These are phyloP conservation scores for Apis mellifera DNA, from an alignment of 1,140 invertebrate genomes.

Conservation along the genomic window Amel_HAv3.1 CM009941.2:4233001-4233500, in stretches of 20 bases:
- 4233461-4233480: conserved; percentile 3
- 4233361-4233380: conserved; percentile 53
- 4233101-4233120: background rate
- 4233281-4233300: conserved; percentile 39
- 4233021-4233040: no score
- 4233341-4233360: conserved; percentile 61
- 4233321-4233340: conserved; percentile 69
- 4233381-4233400: conserved; percentile 63
- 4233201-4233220: no score
- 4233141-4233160: background rate
- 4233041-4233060: no score
- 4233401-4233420: conserved; percentile 60
- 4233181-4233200: no score
- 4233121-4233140: conserved; percentile 20
- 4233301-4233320: conserved; percentile 65
- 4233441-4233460: conserved; percentile 55
- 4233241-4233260: background rate
- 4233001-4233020: no score
- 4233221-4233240: background rate
- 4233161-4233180: conserved; percentile 19
- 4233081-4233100: no score
- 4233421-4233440: conserved; percentile 44
- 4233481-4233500: conserved; percentile 26
- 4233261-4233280: conserved; percentile 54
- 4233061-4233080: no score